These are phyloP conservation scores for Drosophila flavopinicola DNA, from an alignment of 2,888 invertebrate genomes.

Conservation along the genomic window DNA sequence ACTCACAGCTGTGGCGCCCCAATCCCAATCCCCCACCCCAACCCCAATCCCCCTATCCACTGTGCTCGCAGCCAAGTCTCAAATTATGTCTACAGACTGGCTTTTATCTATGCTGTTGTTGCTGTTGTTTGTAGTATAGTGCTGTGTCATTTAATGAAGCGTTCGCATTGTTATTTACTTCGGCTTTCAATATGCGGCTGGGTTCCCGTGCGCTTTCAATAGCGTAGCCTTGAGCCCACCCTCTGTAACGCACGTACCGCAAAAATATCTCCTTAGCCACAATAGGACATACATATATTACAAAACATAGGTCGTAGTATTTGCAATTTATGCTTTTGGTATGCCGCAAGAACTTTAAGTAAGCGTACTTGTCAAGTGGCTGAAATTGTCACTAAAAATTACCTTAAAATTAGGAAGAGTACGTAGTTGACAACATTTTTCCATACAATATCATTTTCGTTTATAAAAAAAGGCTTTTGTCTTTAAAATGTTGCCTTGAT, in stretches of 20 bases:
- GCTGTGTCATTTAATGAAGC: slow-evolving; percentile 77
- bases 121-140: slow-evolving; percentile 26
- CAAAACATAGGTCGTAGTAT: neutral
- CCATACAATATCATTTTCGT: no score
- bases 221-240: neutral
- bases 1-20: slow-evolving; percentile 36
- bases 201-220: slow-evolving; percentile 39
- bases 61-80: neutral
- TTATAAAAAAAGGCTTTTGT: no score
- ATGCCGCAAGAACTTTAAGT: neutral
- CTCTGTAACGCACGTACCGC: slow-evolving; percentile 30
- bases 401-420: no score
- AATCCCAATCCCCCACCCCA: neutral
- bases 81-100: slow-evolving; percentile 43
- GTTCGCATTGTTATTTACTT: slow-evolving; percentile 54
- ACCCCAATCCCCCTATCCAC: neutral
- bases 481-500: no score
- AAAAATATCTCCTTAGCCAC: slow-evolving; percentile 22
- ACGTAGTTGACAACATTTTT: no score
- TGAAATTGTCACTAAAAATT: no score
- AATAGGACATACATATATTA: slow-evolving; percentile 15
- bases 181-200: slow-evolving; percentile 39
- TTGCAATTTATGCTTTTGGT: slow-evolving; percentile 20
- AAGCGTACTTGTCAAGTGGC: no score
- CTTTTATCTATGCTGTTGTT: slow-evolving; percentile 11